Evolutionary conservation across 37 sponge, comb jelly and placozoan species (phyloP).

Genomic region (Bolinopsis microptera): DNA sequence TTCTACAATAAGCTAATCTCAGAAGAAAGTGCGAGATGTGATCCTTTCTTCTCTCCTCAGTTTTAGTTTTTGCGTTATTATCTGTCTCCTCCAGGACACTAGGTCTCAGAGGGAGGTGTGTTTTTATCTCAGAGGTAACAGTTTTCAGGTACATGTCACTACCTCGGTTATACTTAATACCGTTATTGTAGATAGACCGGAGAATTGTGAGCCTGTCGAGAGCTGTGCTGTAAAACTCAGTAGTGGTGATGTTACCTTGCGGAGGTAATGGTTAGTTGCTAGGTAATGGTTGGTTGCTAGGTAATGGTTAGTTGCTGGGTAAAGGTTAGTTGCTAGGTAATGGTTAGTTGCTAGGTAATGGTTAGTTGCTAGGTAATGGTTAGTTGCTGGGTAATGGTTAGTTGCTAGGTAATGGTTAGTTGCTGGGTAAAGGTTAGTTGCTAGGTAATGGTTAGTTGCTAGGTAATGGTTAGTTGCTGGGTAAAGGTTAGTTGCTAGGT

Average conservation of each 20-base stretch:
- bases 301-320: no score
- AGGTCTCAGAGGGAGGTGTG: constrained; percentile 68
- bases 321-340: no score
- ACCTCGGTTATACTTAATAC: constrained; percentile 67
- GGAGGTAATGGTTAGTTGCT: no score
- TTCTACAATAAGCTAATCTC: constrained; percentile 86
- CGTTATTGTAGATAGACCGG: constrained; percentile 44
- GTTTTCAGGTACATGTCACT: constrained; percentile 30
- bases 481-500: no score
- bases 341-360: no score
- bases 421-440: no score
- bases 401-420: no score
- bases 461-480: no score
- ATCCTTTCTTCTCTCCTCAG: constrained; percentile 75
- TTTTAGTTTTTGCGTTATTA: background rate
- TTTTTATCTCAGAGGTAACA: constrained; percentile 55
- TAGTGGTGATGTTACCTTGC: constrained; percentile 28
- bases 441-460: no score
- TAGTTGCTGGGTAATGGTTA: no score
- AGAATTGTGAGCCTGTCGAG: constrained; percentile 25
- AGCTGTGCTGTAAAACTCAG: constrained; percentile 7
- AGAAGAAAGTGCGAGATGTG: constrained; percentile 94
- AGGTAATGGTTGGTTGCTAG: no score
- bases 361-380: no score
- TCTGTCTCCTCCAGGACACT: constrained; percentile 42